Evolutionary conservation across 2,888 invertebrate species (phyloP).

Genomic region (Pharmacophagus antenor): DNA sequence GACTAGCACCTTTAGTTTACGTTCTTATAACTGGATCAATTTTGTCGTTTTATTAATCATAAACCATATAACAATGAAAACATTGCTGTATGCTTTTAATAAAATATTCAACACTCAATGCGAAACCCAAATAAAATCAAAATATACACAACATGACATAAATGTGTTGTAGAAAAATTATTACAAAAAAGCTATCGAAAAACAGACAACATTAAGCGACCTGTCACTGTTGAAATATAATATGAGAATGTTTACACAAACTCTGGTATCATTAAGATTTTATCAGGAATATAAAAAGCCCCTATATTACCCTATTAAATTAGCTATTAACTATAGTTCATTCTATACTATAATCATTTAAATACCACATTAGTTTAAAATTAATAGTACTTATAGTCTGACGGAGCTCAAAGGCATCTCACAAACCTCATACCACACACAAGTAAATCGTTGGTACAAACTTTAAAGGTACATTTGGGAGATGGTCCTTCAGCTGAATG

Average conservation of each 20-base stretch:
- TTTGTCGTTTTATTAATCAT: background rate
- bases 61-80: background rate
- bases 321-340: conserved; percentile 69
- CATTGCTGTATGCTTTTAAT: background rate
- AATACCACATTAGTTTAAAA: conserved; percentile 52
- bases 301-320: conserved; percentile 71
- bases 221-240: conserved; percentile 33
- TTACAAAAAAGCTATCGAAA: conserved; percentile 38
- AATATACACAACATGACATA: conserved; percentile 58
- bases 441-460: background rate
- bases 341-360: conserved; percentile 67
- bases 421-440: conserved; percentile 1
- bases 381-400: conserved; percentile 29
- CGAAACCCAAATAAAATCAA: conserved; percentile 46
- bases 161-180: conserved; percentile 46
- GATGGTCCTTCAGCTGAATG: conserved; percentile 10
- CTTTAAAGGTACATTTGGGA: conserved; percentile 7
- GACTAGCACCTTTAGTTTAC: conserved; percentile 22
- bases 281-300: conserved; percentile 58
- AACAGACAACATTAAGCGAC: conserved; percentile 44
- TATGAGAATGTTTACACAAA: conserved; percentile 42
- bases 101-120: conserved; percentile 20
- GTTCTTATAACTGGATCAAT: conserved; percentile 3
- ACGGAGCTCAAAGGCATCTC: conserved; percentile 21
- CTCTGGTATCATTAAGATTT: conserved; percentile 37